Percentiles rank a stretch among this genome's conserved stretches.
phyloP scores from a whole-genome alignment of 2,888 invertebrate genomes.

The Spodoptera exigua region DNA sequence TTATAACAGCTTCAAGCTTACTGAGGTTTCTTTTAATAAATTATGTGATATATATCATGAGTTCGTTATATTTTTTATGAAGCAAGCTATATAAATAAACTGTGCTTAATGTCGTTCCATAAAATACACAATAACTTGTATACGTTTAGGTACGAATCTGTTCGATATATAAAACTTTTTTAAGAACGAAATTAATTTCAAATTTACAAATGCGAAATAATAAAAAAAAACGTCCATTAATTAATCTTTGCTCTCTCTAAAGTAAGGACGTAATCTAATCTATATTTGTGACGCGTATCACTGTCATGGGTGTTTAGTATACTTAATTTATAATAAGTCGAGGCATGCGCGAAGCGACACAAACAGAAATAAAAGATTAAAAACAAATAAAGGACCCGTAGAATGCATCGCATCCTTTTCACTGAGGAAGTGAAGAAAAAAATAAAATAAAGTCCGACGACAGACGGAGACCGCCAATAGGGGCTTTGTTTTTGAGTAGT shows the following conservation, averaged over 20 bases:
- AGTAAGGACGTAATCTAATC: conserved; percentile 12
- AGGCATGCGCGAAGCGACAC: conserved; percentile 47
- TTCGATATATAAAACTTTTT: too few relatives aligned
- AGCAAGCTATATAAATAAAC: too few relatives aligned
- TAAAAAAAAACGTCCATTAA: not conserved
- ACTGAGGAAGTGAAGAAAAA: conserved; percentile 77
- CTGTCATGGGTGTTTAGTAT: conserved; percentile 50
- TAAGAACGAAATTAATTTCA: too few relatives aligned
- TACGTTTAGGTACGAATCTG: too few relatives aligned
- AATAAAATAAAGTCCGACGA: conserved; percentile 72
- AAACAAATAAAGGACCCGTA: conserved; percentile 75
- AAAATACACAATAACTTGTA: too few relatives aligned
- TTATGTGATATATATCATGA: too few relatives aligned
- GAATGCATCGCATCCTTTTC: conserved; percentile 80
- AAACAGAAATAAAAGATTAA: conserved; percentile 63
- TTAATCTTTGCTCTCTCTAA: conserved; percentile 1
- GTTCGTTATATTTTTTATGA: too few relatives aligned
- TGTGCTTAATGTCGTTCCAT: too few relatives aligned
- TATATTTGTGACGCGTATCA: conserved; percentile 52
- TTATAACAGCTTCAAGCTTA: not conserved
- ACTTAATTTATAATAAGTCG: conserved; percentile 52
- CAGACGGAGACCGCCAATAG: conserved; percentile 80
- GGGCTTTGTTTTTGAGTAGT: conserved; percentile 76
- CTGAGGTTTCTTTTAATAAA: too few relatives aligned
- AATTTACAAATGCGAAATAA: not conserved